Evolutionary conservation across 1,140 invertebrate species (phyloP).

Genomic region (Oryctes rhinoceros): DNA sequence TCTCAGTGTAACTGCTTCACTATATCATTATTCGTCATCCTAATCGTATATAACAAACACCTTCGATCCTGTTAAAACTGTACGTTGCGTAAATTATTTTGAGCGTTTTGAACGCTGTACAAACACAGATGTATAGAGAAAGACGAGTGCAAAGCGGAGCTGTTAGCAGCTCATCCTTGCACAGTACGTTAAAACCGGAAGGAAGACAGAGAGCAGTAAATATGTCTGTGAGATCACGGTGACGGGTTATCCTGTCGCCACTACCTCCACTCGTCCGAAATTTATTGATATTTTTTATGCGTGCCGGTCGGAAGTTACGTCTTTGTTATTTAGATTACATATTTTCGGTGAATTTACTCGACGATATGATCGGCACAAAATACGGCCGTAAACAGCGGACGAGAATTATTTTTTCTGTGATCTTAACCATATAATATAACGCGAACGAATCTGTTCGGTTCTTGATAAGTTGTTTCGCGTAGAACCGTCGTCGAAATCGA

Average conservation of each 20-base stretch:
- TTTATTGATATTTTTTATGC: slow-evolving; percentile 33
- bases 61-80: too few relatives aligned
- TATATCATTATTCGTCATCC: too few relatives aligned
- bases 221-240: slow-evolving; percentile 19
- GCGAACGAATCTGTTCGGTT: slow-evolving; percentile 20
- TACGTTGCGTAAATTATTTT: too few relatives aligned
- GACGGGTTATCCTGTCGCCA: slow-evolving; percentile 25
- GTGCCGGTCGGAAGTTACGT: slow-evolving; percentile 34
- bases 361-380: slow-evolving; percentile 29
- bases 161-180: not conserved
- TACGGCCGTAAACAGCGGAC: slow-evolving; percentile 28
- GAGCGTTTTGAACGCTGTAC: not conserved
- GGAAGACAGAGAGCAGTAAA: slow-evolving; percentile 21
- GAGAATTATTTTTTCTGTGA: slow-evolving; percentile 34
- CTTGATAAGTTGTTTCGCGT: slow-evolving; percentile 34
- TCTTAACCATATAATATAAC: slow-evolving; percentile 19
- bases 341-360: slow-evolving; percentile 31
- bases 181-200: slow-evolving; percentile 21
- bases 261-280: slow-evolving; percentile 25
- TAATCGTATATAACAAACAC: too few relatives aligned
- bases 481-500: slow-evolving; percentile 35
- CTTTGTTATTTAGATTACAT: slow-evolving; percentile 38
- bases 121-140: not conserved
- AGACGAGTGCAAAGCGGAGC: not conserved
- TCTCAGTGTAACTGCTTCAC: too few relatives aligned